These are phyloP conservation scores for Stegodyphus dumicola DNA, from an alignment of 1,140 invertebrate species.

Conservation along the genomic window DNA sequence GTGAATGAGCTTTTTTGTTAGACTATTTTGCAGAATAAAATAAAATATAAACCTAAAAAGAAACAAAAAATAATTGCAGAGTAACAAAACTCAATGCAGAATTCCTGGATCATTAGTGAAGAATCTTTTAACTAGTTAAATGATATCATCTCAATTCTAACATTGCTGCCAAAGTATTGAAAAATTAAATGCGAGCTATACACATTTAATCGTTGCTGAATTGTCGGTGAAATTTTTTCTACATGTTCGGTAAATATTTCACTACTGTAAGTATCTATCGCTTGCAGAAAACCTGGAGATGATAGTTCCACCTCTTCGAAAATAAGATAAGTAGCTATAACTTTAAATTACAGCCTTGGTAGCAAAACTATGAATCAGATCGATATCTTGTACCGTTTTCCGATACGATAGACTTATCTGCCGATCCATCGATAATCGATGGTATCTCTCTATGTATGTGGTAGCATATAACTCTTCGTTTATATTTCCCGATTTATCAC, in stretches of 20 bases:
- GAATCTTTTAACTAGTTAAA: too few relatives aligned
- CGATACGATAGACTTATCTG: slow-evolving; percentile 60
- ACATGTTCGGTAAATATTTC: slow-evolving; percentile 1
- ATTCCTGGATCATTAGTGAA: too few relatives aligned
- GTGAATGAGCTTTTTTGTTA: too few relatives aligned
- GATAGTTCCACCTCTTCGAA: slow-evolving; percentile 4
- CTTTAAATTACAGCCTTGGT: slow-evolving; percentile 55
- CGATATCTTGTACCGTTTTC: slow-evolving; percentile 53
- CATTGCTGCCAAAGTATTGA: too few relatives aligned
- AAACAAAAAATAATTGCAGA: too few relatives aligned
- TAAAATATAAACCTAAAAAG: too few relatives aligned
- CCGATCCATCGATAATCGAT: slow-evolving; percentile 41
- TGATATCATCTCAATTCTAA: too few relatives aligned
- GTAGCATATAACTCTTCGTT: slow-evolving; percentile 21
- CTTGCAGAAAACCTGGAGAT: slow-evolving; percentile 16
- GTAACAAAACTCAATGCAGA: too few relatives aligned
- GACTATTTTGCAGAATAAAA: too few relatives aligned
- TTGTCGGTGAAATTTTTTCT: not conserved
- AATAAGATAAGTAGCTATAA: slow-evolving; percentile 52
- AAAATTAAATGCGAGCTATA: too few relatives aligned
- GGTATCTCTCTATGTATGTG: slow-evolving; percentile 7
- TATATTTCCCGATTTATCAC: slow-evolving; percentile 40
- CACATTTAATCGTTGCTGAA: too few relatives aligned
- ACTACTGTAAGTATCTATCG: slow-evolving; percentile 14
- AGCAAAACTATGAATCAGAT: slow-evolving; percentile 48